These are phyloP conservation scores for Cyrtodaria siliqua DNA, from an alignment of 2,888 invertebrate species.

Conservation along the genomic window DNA sequence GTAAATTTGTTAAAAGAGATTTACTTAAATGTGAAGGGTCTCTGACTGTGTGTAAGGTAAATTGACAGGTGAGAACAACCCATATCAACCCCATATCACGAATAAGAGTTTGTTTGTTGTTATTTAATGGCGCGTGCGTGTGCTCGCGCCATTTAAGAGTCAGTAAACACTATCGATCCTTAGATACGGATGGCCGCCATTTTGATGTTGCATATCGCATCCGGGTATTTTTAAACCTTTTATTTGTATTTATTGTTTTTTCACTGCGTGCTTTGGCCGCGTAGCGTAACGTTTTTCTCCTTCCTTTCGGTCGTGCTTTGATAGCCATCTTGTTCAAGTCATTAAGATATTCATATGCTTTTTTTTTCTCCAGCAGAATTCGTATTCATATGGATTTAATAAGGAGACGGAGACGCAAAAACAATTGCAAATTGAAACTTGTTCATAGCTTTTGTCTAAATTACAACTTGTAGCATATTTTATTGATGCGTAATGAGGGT, in stretches of 20 bases:
- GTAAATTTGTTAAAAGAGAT: slow-evolving; percentile 23
- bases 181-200: slow-evolving; percentile 31
- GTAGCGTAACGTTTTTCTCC: slow-evolving; percentile 15
- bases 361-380: no score
- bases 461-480: no score
- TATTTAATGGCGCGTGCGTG: slow-evolving; percentile 57
- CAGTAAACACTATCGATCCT: slow-evolving; percentile 43
- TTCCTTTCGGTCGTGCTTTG: slow-evolving; percentile 5
- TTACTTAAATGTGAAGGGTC: slow-evolving; percentile 30
- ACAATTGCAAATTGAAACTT: no score
- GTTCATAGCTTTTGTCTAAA: no score
- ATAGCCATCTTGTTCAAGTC: slow-evolving; percentile 38
- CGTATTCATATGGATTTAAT: no score
- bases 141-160: slow-evolving; percentile 43
- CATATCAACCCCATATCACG: slow-evolving; percentile 33
- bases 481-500: no score
- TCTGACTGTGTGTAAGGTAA: slow-evolving; percentile 38
- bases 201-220: slow-evolving; percentile 11
- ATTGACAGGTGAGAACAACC: slow-evolving; percentile 45
- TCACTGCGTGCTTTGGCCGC: slow-evolving; percentile 22
- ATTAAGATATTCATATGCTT: not conserved
- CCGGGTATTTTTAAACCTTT: slow-evolving; percentile 28
- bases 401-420: no score
- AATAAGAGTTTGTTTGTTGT: slow-evolving; percentile 45
- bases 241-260: slow-evolving; percentile 53